Conservation (phyloP, 2,797 vertebrate genomes). For the Sarcophilus harrisii region DNA sequence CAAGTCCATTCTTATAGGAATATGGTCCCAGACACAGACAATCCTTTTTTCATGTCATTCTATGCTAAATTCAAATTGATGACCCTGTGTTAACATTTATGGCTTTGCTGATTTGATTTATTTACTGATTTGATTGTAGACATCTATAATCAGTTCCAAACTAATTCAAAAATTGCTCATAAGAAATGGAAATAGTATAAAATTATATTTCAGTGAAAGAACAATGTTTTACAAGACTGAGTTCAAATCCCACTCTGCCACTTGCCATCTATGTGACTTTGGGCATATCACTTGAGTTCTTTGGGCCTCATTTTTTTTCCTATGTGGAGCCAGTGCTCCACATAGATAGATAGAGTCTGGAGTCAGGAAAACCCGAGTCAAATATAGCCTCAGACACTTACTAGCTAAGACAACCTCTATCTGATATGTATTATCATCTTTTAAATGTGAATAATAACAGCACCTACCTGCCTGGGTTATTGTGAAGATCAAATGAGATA, state of each 20-base stretch:
- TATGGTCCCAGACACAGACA: background rate
- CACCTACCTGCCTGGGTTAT: background rate
- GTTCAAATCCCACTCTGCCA: constrained; percentile 13
- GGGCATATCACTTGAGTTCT: background rate
- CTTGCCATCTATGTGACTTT: background rate
- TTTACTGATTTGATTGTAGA: background rate
- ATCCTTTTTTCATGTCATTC: background rate
- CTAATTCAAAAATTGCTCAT: background rate
- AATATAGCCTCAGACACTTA: background rate
- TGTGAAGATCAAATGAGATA: background rate
- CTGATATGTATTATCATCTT: background rate
- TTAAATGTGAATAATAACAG: background rate
- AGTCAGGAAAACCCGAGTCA: background rate
- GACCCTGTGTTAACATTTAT: too few relatives aligned
- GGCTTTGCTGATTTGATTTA: background rate
- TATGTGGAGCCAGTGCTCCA: background rate
- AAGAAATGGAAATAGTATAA: background rate
- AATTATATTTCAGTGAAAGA: background rate
- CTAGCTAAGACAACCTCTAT: background rate
- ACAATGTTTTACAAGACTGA: background rate
- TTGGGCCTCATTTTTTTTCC: background rate
- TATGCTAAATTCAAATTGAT: background rate
- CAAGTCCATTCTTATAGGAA: background rate
- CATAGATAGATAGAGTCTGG: background rate
- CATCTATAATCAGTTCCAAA: background rate